phyloP scores from a whole-genome alignment of 2,113 vertebrate genomes.

The Cyrtonyx montezumae region DNA sequence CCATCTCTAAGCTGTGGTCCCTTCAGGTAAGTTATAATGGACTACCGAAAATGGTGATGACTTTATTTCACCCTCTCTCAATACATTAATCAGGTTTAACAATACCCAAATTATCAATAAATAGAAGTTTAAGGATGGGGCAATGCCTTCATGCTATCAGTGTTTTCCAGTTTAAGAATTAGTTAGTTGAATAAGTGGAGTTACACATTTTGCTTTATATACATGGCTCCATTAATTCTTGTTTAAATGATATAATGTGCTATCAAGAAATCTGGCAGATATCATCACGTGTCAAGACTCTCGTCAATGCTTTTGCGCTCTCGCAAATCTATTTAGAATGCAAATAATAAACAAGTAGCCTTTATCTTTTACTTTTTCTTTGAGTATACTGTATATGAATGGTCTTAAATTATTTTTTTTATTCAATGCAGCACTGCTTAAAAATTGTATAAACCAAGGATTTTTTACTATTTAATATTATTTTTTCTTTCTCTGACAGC shows the following conservation, averaged over 20 bases:
- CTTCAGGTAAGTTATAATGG: conserved; percentile 85
- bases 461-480: neutral
- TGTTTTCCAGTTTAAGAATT: neutral
- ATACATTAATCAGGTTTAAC: neutral
- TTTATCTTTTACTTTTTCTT: neutral
- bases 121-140: neutral
- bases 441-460: neutral
- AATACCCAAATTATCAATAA: neutral
- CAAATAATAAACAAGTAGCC: neutral
- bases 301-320: neutral
- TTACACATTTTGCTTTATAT: neutral
- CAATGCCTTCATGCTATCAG: neutral
- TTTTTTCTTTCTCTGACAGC: conserved; percentile 60
- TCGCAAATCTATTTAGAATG: neutral
- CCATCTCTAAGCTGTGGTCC: conserved; percentile 93
- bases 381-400: neutral
- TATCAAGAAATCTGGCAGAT: neutral
- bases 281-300: neutral
- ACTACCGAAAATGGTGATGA: neutral
- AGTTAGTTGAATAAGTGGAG: neutral
- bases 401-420: neutral
- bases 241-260: neutral
- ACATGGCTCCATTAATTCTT: neutral
- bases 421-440: neutral
- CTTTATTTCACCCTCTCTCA: neutral